A percentile compares a stretch with the other conserved stretches of the same genome.
Evolutionary conservation across 1,140 invertebrate species (phyloP).

Genomic region (Odontomachus brunneus): DNA sequence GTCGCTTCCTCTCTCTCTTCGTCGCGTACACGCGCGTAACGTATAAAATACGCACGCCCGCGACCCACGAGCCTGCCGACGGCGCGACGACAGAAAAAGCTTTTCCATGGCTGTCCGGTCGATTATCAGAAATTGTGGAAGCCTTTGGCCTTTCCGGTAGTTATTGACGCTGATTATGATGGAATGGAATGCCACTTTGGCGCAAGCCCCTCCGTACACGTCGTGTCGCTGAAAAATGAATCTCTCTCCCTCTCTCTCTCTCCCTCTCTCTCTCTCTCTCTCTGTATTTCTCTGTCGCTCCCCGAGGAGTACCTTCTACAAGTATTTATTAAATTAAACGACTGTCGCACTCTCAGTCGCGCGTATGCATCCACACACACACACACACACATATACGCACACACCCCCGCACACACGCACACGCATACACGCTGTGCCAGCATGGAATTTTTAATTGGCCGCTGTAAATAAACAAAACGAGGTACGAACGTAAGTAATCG

Average conservation of each 20-base stretch:
- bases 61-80: slow-evolving; percentile 29
- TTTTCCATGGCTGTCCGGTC: slow-evolving; percentile 53
- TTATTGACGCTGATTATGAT: slow-evolving; percentile 45
- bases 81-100: slow-evolving; percentile 29
- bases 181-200: slow-evolving; percentile 10
- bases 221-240: slow-evolving; percentile 43
- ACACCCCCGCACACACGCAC: no score
- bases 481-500: not conserved
- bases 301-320: not conserved
- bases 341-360: not conserved
- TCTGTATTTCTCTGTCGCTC: no score
- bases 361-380: no score
- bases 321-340: slow-evolving; percentile 28
- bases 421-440: not conserved
- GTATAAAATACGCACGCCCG: slow-evolving; percentile 27
- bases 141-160: slow-evolving; percentile 55
- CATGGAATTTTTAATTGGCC: not conserved
- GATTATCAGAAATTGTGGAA: slow-evolving; percentile 64
- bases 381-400: no score
- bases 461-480: not conserved
- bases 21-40: not conserved
- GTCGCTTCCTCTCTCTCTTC: not conserved
- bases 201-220: not conserved
- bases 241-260: not conserved
- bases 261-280: no score